Percentiles rank a stretch among this genome's conserved stretches.
Evolutionary conservation across 2,113 vertebrate genomes (phyloP).

Genomic region (Ibidorhyncha struthersii): DNA sequence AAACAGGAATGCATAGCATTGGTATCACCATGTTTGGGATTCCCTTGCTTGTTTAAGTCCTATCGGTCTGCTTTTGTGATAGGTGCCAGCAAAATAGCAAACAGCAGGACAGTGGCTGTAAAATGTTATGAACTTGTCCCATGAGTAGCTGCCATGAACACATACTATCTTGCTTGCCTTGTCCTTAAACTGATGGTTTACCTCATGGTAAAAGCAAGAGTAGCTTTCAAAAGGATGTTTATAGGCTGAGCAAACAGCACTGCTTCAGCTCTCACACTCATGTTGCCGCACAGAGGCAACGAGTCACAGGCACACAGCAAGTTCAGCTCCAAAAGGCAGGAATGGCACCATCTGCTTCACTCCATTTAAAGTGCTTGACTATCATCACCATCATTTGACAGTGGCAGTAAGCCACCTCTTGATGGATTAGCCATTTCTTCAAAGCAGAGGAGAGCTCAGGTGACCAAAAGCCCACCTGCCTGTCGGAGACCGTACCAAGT

Average conservation of each 20-base stretch:
- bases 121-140: neutral
- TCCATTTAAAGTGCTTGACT: neutral
- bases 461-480: neutral
- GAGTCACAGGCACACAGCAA: neutral
- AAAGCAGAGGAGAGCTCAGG: neutral
- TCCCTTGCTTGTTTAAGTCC: neutral
- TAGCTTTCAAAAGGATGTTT: neutral
- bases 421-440: neutral
- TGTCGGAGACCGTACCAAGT: neutral
- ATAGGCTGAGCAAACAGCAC: neutral
- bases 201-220: neutral
- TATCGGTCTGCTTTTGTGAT: neutral
- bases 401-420: neutral
- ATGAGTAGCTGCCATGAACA: neutral
- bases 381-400: neutral
- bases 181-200: neutral
- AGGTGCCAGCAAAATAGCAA: neutral
- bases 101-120: neutral
- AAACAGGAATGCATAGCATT: neutral
- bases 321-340: neutral
- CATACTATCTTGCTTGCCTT: neutral
- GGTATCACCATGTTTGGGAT: neutral
- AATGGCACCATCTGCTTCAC: neutral
- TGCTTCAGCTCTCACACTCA: neutral
- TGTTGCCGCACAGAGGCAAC: neutral